A percentile compares a stretch with the other conserved stretches of the same genome.
phyloP scores from a whole-genome alignment of 2,888 invertebrate species.

The Papilio elwesi region DNA sequence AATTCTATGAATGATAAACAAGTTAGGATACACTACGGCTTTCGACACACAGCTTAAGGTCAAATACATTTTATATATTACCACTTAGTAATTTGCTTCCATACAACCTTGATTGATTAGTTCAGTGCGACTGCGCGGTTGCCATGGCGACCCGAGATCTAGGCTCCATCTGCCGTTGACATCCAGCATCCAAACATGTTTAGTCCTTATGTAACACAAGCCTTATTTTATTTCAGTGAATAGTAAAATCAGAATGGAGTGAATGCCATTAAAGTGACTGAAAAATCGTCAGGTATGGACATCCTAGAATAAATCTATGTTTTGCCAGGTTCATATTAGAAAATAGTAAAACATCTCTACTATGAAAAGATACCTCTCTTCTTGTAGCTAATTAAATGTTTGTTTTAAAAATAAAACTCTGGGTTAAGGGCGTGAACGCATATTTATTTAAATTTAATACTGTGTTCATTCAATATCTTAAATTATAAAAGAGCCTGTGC shows the following conservation, averaged over 20 bases:
- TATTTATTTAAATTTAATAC: too few relatives aligned
- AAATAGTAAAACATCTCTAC: too few relatives aligned
- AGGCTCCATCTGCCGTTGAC: constrained; percentile 59
- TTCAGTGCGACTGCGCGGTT: constrained; percentile 70
- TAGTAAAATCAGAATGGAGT: constrained; percentile 15
- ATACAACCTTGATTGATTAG: constrained; percentile 47
- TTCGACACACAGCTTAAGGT: too few relatives aligned
- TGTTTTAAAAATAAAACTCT: neutral
- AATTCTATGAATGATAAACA: too few relatives aligned
- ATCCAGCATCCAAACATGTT: constrained; percentile 67
- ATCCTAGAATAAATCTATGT: neutral
- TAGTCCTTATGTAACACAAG: constrained; percentile 52
- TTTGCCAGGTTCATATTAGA: too few relatives aligned
- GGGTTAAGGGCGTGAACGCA: too few relatives aligned
- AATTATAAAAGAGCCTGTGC: too few relatives aligned
- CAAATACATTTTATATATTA: neutral
- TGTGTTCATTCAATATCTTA: too few relatives aligned
- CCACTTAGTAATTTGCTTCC: neutral
- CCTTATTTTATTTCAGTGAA: constrained; percentile 33
- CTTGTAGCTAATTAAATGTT: too few relatives aligned
- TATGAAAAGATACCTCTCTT: too few relatives aligned
- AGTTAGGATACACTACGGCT: too few relatives aligned
- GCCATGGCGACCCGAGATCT: constrained; percentile 60
- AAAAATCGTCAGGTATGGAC: neutral
- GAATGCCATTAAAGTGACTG: neutral